Base-by-base conservation (phyloP, 2,888 invertebrate species). In the Pemphredon lugubris region DNA sequence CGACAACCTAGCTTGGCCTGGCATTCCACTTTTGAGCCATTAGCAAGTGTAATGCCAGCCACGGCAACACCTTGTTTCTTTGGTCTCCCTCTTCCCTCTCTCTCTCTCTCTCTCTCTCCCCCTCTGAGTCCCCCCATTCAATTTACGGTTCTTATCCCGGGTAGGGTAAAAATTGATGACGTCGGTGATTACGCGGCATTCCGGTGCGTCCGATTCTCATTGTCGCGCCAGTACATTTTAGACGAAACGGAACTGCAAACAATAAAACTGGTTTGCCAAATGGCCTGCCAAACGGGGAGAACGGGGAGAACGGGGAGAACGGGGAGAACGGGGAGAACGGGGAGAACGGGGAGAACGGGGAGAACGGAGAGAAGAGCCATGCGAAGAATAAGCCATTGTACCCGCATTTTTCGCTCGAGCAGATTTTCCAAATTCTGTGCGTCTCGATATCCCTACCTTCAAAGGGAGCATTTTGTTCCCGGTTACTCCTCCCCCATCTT, bases 21-120 rank as follows among this genome's bases (percentile, higher is more conserved):
- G 37, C 70, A 63, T 63, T 53, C 72, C 72, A 51, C 55, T 51
- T 50, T 55, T 55, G 47, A 47, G 23, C 70, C 64, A 72, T 70
- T 64, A 70, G 70, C 72, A 70, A 70, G 58, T 64, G 70, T 72
- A 64, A 72, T 70, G 63, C 58, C 70, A 44, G 53, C 42, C 58
- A 14, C 53, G 70, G 63, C 48, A 54, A 63, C 72, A 70, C 71
- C 70, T 70, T 48, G 63, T 58, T 47, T 59, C 70, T 54, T 64
- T 37, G 32, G 9, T 6, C 14, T 13, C 26, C 26, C 26, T 26
- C 7, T 26, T 26, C 26, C 26, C 26, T 26, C 7, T 7, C 26
- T 26, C 26, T 26, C 26, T 26, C 26, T 26, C 26, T 6, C 14
- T 13, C 26, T 7, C 26, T 26, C 7, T 26, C 7, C 26, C 26